Conservation (phyloP, 2,113 vertebrate genomes). For the Ptilonorhynchus violaceus region DNA sequence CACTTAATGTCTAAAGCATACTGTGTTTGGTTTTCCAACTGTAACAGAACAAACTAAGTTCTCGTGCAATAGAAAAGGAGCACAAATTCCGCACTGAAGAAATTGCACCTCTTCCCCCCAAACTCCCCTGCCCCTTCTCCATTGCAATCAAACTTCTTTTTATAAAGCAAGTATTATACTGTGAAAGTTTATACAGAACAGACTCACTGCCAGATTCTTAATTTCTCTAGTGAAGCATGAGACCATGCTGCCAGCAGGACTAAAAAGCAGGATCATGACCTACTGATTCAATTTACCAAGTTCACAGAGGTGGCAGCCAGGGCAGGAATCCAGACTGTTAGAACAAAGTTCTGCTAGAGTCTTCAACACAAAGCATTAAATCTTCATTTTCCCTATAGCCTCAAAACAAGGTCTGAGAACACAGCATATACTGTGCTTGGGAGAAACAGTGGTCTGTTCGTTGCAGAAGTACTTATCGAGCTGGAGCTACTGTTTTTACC, state of each 20-base stretch:
- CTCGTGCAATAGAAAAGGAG: accelerated
- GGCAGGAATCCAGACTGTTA: constrained; percentile 20
- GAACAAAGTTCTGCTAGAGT: not conserved
- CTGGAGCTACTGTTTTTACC: not conserved
- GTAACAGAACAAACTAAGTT: not conserved
- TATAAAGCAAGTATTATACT: not conserved
- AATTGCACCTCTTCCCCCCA: not conserved
- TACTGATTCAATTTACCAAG: constrained; percentile 34
- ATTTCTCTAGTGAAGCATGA: not conserved
- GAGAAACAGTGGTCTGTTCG: not conserved
- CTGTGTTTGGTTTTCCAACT: not conserved
- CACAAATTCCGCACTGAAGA: not conserved
- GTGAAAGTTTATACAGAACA: not conserved
- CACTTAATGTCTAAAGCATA: not conserved
- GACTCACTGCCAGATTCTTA: not conserved
- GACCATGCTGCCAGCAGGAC: not conserved
- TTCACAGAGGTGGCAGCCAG: constrained; percentile 57
- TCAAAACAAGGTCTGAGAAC: not conserved
- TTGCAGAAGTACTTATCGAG: not conserved
- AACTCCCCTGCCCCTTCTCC: not conserved
- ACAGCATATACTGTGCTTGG: not conserved
- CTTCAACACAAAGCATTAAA: constrained; percentile 28
- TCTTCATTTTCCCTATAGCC: not conserved
- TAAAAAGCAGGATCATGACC: not conserved
- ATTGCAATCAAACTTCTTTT: not conserved